Evolutionary conservation across 2,797 vertebrate genomes (phyloP), one percentile per base, ranked within the genome.

Genomic region (Sternotherus odoratus): DNA sequence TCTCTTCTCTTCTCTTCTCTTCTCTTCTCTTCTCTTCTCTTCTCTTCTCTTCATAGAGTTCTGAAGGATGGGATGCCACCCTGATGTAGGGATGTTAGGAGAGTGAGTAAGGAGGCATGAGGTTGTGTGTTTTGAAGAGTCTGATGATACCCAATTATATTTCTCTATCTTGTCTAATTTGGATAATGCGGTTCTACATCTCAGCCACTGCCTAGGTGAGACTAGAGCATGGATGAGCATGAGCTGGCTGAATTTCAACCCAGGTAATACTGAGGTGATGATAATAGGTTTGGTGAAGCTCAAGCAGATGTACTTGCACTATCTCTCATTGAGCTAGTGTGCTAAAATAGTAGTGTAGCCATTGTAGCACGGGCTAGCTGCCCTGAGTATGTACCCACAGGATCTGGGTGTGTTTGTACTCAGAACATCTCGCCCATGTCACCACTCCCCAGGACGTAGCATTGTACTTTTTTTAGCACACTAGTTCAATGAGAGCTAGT

Each of bases 211-310:
- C n/a, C 57, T 63, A 63, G 33, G 15, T 63, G 60, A 63, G 16
- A 33, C 15, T 63, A 33, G 16, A 15, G 60, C 16, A n/a, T 63
- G 30, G 60, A n/a, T 63, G 30, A 16, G 57, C 26, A 15, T 60
- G 3, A 60, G 28, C 6, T 63, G 5, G 6, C 12, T 4, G 83
- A 82, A 90, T 30, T 33, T 60, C 57, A 30, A 8, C 1, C 0
- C 48, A 2, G 2, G 12, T 43, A 54, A 85, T 5, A 28, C 1
- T 50, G 39, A 36, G 3, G 0, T 28, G 77, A 33, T 13, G 4
- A 33, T 12, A 2, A 12, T 3, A 51, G 28, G 53, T 84, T 92
- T 88, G 43, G 11, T 3, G 13, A 28, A 90, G 30, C 57, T 60
- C 33, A 16, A 60, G 57, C 13, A 60, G 57, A 60, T 60, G 5